A percentile compares a stretch with the other conserved stretches of the same genome.
phyloP scores from a whole-genome alignment of 2,797 vertebrate species.

The Xenopus petersii region DNA sequence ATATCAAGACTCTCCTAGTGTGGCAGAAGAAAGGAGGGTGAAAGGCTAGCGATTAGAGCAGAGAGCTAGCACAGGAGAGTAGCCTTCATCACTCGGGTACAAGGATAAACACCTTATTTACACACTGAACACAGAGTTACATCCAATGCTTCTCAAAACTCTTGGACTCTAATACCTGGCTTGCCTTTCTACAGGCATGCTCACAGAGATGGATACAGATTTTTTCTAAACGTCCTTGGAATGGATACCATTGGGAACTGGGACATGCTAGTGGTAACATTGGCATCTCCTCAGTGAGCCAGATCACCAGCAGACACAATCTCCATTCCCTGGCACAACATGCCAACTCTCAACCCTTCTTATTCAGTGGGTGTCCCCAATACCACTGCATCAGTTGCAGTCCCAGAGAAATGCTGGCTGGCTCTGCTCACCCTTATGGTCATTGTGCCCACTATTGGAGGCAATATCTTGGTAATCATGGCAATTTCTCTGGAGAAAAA shows the following conservation, averaged over 20 bases:
- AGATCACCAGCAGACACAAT: neutral
- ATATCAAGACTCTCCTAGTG: conserved; percentile 30
- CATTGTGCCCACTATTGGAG: conserved; percentile 92
- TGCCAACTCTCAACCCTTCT: conserved; percentile 29
- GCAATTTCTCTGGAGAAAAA: conserved; percentile 92
- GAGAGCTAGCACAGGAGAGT: neutral
- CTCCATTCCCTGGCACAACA: conserved; percentile 17
- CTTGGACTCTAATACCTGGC: neutral
- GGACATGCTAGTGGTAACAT: conserved; percentile 21
- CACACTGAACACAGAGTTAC: neutral
- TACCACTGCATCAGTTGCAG: conserved; percentile 27
- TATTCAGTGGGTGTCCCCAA: neutral
- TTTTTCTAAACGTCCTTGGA: neutral
- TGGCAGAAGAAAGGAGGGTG: conserved; percentile 22
- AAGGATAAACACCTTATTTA: conserved; percentile 2
- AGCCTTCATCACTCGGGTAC: neutral
- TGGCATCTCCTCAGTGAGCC: conserved; percentile 15
- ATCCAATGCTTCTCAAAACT: neutral
- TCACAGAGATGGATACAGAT: conserved; percentile 15
- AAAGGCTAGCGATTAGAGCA: conserved; percentile 24
- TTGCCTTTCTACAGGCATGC: neutral
- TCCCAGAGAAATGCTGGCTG: conserved; percentile 68
- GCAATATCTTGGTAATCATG: conserved; percentile 94
- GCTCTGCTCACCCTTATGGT: conserved; percentile 84
- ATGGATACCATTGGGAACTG: conserved; percentile 1